Evolutionary conservation across 2,797 vertebrate species (phyloP), one percentile per base, ranked within the genome.

Genomic region (Kryptopterus vitreolus): DNA sequence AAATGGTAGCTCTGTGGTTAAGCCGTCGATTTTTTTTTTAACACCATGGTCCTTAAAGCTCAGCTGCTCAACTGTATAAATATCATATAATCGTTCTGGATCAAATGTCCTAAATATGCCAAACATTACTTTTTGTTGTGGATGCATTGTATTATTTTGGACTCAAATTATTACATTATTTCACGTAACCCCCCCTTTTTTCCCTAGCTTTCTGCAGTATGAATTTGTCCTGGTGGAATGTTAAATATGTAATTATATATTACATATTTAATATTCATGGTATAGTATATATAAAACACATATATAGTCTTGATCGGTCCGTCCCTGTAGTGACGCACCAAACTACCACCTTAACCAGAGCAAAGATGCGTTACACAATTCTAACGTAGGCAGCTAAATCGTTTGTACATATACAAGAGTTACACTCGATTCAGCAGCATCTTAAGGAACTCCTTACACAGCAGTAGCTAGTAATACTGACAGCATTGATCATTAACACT

Each of bases 401-500:
- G 43, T 59, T 58, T 78, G 65, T 78, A 78, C 65, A 70, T 70
- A 26, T 29, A 29, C 10, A 59, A 69, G 77, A 69, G 22, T 69
- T 69, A 29, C 35, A 22, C 24, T 70, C n/a, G 22, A 46, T 43
- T 35, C 22, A 38, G 13, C 22, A 77, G 59, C 46, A 63, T 7
- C 29, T 33, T 77, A 77, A 77, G 53, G 22, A 33, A 16, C 61
- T 52, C 29, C 20, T 63, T 43, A 63, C 43, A 53, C 4, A 12
- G 18, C n/a, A n/a, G n/a, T n/a, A 53, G 16, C 62, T n/a, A 78
- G 57, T 68, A 69, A 78, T 46, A 69, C 76, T 78, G 63, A 69
- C 15, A 57, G 20, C 31, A 76, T 38, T 1, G 4, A 35, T 11
- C 31, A n/a, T 52, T 31, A 50, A 13, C 22, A 59, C 15, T 74